Evolutionary conservation across 1,140 invertebrate species (phyloP), one percentile per base, ranked within the genome.

Genomic region (Plectrocnemia conspersa): DNA sequence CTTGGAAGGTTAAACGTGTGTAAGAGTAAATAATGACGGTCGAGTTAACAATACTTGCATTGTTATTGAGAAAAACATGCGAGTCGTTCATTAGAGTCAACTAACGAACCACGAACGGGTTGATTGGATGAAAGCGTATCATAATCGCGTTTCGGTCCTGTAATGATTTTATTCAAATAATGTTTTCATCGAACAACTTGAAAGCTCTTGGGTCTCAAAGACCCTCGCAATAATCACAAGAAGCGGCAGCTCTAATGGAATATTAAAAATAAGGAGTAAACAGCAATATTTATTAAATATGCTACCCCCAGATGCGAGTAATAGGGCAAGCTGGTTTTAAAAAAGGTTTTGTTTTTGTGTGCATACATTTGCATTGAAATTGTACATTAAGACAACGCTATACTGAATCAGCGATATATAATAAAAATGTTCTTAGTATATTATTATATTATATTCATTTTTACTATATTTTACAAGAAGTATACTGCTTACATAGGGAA

Each of bases 71-170:
- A 48, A 16, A 29, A 33, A 36, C 46, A 48, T 48, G 46, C 46
- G 22, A 48, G 29, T 11, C 15, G 46, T 19, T 35, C 46, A 48
- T 48, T 36, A 48, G 18, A 35, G 23, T 35, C 32, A 25, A 46
- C 19, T 46, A 46, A 46, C 13, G 23, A 32, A 46, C 11, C 11
- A 10, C 23, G 22, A 24, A 24, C 7, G 22, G 22, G 22, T 10
- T 2, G 38, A 18, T 41, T 45, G 11, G 11, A 35, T 35, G 32
- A n/a, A n/a, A n/a, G n/a, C n/a, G n/a, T n/a, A n/a, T n/a, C n/a
- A n/a, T n/a, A n/a, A n/a, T n/a, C n/a, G n/a, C n/a, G n/a, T n/a
- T n/a, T n/a, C n/a, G n/a, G n/a, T n/a, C n/a, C n/a, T n/a, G n/a
- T n/a, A n/a, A n/a, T n/a, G n/a, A n/a, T n/a, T n/a, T n/a, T n/a